These are phyloP conservation scores for Clostera curtula DNA, from an alignment of 2,888 invertebrate species.

Conservation along the genomic window DNA sequence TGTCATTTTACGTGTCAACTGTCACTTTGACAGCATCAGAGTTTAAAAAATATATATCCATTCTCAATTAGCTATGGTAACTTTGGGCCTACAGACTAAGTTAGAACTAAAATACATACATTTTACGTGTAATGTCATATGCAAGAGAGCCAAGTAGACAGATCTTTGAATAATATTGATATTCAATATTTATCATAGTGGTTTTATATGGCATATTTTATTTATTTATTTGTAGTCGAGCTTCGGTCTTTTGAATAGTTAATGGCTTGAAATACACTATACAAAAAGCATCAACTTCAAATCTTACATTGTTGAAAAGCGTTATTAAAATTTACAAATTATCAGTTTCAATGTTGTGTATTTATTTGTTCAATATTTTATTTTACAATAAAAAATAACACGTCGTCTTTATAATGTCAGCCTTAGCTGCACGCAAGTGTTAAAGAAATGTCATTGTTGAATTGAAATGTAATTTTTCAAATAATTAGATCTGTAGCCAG, in stretches of 20 bases:
- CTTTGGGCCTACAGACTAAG: slow-evolving; percentile 50
- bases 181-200: slow-evolving; percentile 23
- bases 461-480: too few species aligned
- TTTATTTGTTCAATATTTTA: too few species aligned
- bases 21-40: slow-evolving; percentile 18
- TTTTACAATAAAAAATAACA: too few species aligned
- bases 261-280: too few species aligned
- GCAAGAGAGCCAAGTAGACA: slow-evolving; percentile 25
- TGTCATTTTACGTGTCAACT: slow-evolving; percentile 2
- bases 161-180: slow-evolving; percentile 17
- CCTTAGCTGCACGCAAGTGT: too few species aligned
- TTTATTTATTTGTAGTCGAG: slow-evolving; percentile 15
- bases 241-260: slow-evolving; percentile 29
- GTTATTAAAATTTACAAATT: too few species aligned
- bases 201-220: slow-evolving; percentile 37
- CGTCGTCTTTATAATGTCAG: too few species aligned
- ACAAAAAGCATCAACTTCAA: too few species aligned
- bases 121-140: slow-evolving; percentile 18
- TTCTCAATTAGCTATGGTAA: slow-evolving; percentile 56
- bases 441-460: too few species aligned
- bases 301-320: too few species aligned
- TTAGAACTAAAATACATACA: slow-evolving; percentile 31
- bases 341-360: too few species aligned
- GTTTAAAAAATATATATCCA: slow-evolving; percentile 54
- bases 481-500: too few species aligned